Percentiles rank a stretch among this genome's conserved stretches.
phyloP scores from a whole-genome alignment of 2,888 invertebrate species.

The Rhaphigaster nebulosa region DNA sequence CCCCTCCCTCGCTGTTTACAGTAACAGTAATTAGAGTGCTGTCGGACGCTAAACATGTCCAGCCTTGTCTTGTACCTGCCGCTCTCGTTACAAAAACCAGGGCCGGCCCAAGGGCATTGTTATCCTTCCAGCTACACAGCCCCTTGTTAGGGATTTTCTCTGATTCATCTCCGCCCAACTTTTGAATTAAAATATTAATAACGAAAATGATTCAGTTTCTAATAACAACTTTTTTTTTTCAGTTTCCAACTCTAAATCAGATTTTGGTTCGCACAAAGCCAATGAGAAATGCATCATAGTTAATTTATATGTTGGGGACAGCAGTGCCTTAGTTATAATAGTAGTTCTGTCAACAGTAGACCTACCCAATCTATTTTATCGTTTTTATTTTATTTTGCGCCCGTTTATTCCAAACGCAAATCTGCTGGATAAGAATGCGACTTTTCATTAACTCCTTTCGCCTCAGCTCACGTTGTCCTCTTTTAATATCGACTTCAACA shows the following conservation, averaged over 20 bases:
- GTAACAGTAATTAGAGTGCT: constrained; percentile 5
- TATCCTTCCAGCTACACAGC: neutral
- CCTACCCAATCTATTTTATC: too few relatives aligned
- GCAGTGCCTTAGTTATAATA: too few relatives aligned
- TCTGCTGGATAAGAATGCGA: too few relatives aligned
- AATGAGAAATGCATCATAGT: neutral
- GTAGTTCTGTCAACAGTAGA: too few relatives aligned
- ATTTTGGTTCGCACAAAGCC: neutral
- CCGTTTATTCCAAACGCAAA: too few relatives aligned
- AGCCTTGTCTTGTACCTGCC: constrained; percentile 19
- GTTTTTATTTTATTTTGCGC: too few relatives aligned
- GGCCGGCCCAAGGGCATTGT: constrained; percentile 22
- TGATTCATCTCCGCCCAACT: neutral
- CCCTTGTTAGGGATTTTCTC: constrained; percentile 3
- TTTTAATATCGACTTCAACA: too few relatives aligned
- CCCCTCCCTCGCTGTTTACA: neutral
- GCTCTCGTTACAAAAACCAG: constrained; percentile 25
- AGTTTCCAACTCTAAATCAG: neutral
- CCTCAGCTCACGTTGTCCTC: too few relatives aligned
- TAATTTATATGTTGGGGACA: too few relatives aligned
- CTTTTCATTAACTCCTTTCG: too few relatives aligned
- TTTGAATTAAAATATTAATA: constrained; percentile 8
- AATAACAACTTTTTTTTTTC: neutral
- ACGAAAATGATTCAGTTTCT: neutral
- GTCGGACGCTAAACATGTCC: neutral